Evolutionary conservation across 1,140 invertebrate genomes (phyloP), one percentile per base, ranked within the genome.

Genomic region (Ptiloglossa arizonensis): DNA sequence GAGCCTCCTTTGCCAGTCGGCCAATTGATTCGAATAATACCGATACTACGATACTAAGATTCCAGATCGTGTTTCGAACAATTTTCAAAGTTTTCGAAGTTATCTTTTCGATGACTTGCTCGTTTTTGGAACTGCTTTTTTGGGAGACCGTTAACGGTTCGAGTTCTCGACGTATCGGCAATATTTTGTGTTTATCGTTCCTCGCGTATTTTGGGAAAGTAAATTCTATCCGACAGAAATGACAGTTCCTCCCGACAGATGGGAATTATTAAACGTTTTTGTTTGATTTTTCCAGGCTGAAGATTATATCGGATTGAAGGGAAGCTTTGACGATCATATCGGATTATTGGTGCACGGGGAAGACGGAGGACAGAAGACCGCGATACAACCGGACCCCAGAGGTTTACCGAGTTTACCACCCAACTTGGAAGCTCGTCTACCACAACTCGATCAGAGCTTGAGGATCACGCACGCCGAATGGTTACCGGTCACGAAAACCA

Each of bases 401-500:
- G 85, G 87, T 63, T 85, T 91, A 69, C 86, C 90, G 38, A 92
- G 89, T 69, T 86, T 93, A 80, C 91, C 92, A 35, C 87, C 88
- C 6, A 90, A 86, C 81, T 70, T 93, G 19, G 92, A 93, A 81
- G 86, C 88, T 74, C 88, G 87, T 67, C 74, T 93, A 67, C 92
- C 92, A 6, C 87, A 83, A 62, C 82, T 92, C 32, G 90, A 92
- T 88, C 88, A 89, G 50, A 89, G 80, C 71, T 78, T 93, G 46
- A 88, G 85, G 76, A 82, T 91, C 63, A 93, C 90, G 57, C 86
- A 93, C 79, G 92, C 91, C 19, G 91, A 92, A 81, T 93, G 93
- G 93, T 85, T 93, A 24, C 89, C 91, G 57, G 91, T 93, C 70
- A 92, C 90, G 29, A 92, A 93, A 60, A 93, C 93, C 17, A 92